Conservation (phyloP, 2,888 invertebrate species). For the Papilio gigon region DNA sequence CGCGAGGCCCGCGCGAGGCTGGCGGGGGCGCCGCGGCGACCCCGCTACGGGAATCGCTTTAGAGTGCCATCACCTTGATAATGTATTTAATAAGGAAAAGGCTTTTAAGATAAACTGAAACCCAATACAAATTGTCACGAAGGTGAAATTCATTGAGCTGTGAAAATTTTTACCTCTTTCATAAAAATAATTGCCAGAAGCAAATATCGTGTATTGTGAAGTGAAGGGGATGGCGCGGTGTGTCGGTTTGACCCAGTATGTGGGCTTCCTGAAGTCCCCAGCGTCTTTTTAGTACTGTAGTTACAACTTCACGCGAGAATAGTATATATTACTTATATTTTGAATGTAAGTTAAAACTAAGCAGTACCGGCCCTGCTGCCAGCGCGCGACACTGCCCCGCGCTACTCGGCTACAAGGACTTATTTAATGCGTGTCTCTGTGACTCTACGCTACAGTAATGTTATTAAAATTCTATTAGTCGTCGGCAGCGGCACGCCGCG, state of each 20-base stretch:
- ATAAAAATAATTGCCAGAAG: background rate
- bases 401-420: conserved; percentile 23
- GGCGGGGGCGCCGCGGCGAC: conserved; percentile 44
- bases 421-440: conserved; percentile 23
- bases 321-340: background rate
- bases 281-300: background rate
- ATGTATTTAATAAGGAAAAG: background rate
- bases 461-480: conserved; percentile 35
- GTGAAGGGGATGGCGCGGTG: no score
- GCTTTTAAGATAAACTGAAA: background rate
- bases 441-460: conserved; percentile 14
- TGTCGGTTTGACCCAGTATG: no score
- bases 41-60: conserved; percentile 26
- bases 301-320: background rate
- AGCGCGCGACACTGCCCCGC: conserved; percentile 2
- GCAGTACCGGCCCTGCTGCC: background rate
- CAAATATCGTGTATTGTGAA: background rate
- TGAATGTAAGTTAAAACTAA: background rate
- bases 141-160: background rate
- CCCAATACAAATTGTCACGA: background rate
- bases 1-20: conserved; percentile 51
- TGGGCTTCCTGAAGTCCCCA: no score
- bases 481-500: background rate
- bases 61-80: conserved; percentile 38
- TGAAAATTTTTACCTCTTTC: background rate